Base-by-base conservation (phyloP, 2,888 invertebrate species). In the Resseliella maxima region DNA sequence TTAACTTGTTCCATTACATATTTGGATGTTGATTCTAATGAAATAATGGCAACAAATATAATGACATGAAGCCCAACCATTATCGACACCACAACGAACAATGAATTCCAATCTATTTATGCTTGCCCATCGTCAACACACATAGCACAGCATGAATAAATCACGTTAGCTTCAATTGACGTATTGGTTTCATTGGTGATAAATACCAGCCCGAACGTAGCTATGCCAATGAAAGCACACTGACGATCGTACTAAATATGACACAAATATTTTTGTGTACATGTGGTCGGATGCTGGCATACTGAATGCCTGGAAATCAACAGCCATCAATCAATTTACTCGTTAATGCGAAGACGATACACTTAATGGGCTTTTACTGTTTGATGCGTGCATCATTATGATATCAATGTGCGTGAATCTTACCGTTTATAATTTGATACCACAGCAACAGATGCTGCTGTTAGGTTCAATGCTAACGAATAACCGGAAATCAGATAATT, bases 311-410 rank as follows among this genome's bases (percentile, higher is more conserved):
- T n/a, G 59, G 72, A 31, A 72, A n/a, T 8, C 31, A 72, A 15
- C 72, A 35, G 35, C 31, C 31, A 72, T 72, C 72, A 72, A 72
- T 72, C 72, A 31, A 72, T 72, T 72, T 72, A 31, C 31, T 72
- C 72, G 72, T 72, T 72, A 72, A 72, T 72, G 72, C 2, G 31
- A 72, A 72, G 18, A 72, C 72, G 72, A 31, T 31, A 10, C 15
- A 72, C n/a, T 72, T 31, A 72, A 72, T 72, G 72, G 31, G 27
- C 27, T 59, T 24, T 27, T 27, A 12, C 59, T 50, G 15, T 12
- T 5, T 0, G 72, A 72, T 10, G 31, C 31, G 72, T 72, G 72
- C 72, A 72, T 72, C 72, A 35, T 72, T 72, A 31, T 72, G 31
- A 72, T 72, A 72, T 72, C 72, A 72, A 3, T 8, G 21, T 59